These are phyloP conservation scores for Pseudolaguvia tuberculata DNA, from an alignment of 2,113 vertebrate genomes.

Conservation along the genomic window DNA sequence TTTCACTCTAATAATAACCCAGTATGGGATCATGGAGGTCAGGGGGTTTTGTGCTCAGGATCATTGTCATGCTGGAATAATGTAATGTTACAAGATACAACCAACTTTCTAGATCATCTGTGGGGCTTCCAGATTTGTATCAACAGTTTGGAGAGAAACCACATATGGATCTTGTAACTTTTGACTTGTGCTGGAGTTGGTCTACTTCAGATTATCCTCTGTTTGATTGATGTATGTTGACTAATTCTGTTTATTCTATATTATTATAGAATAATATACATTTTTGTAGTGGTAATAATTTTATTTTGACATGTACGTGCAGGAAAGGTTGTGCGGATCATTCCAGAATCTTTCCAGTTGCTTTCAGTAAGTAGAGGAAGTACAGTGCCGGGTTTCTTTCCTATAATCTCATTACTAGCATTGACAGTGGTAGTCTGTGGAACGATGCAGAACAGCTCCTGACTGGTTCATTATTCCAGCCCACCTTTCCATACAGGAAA, in stretches of 20 bases:
- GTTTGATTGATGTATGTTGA: neutral
- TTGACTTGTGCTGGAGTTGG: neutral
- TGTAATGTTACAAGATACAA: too few relatives aligned
- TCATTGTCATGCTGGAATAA: too few relatives aligned
- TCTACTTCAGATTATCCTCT: neutral
- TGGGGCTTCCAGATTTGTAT: too few relatives aligned
- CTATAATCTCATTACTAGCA: slow-evolving; percentile 24
- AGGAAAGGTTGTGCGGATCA: neutral
- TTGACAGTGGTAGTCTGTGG: neutral
- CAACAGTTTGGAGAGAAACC: too few relatives aligned
- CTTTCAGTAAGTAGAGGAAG: slow-evolving; percentile 10
- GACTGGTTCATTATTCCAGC: slow-evolving; percentile 16
- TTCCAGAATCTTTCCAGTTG: slow-evolving; percentile 10
- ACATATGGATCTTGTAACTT: too few relatives aligned
- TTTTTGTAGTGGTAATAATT: neutral
- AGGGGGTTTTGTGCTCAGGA: too few relatives aligned
- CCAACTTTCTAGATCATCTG: too few relatives aligned
- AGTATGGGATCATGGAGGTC: too few relatives aligned
- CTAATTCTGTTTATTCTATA: too few relatives aligned
- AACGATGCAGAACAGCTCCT: slow-evolving; percentile 11
- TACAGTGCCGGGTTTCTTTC: slow-evolving; percentile 8
- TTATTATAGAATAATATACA: neutral
- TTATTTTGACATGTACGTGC: neutral
- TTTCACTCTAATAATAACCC: too few relatives aligned
- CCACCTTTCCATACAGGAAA: slow-evolving; percentile 4